phyloP scores from a whole-genome alignment of 2,797 vertebrate genomes.

The Microchirus variegatus region DNA sequence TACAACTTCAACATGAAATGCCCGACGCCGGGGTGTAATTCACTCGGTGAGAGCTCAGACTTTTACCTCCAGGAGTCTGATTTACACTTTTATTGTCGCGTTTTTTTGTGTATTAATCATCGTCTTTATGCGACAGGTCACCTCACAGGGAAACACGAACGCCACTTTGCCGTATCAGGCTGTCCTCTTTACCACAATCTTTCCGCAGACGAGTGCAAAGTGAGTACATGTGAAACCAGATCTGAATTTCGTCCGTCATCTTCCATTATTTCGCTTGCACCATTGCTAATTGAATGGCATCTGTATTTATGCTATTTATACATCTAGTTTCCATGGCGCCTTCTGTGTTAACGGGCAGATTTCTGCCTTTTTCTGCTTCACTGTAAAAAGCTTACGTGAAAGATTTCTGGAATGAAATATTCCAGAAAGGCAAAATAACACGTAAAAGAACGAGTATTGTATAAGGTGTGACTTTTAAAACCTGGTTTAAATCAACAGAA shows the following conservation, averaged over 20 bases:
- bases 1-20: constrained; percentile 99
- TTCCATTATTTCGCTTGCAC: background rate
- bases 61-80: background rate
- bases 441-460: no score
- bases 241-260: no score
- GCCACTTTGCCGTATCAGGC: constrained; percentile 97
- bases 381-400: no score
- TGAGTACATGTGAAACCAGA: constrained; percentile 46
- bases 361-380: no score
- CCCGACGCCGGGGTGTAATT: constrained; percentile 98
- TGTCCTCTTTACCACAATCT: constrained; percentile 98
- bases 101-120: background rate
- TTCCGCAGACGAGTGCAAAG: constrained; percentile 98
- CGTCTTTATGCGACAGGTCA: constrained; percentile 82
- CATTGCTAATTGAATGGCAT: background rate
- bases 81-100: background rate
- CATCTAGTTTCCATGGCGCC: background rate
- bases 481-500: no score
- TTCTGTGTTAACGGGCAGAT: no score
- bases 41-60: constrained; percentile 83
- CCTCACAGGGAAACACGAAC: constrained; percentile 96
- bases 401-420: no score
- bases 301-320: background rate
- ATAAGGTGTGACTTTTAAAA: no score
- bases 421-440: no score